Base-by-base conservation (phyloP, 1,140 invertebrate genomes). In the Harlomillsia oculata region DNA sequence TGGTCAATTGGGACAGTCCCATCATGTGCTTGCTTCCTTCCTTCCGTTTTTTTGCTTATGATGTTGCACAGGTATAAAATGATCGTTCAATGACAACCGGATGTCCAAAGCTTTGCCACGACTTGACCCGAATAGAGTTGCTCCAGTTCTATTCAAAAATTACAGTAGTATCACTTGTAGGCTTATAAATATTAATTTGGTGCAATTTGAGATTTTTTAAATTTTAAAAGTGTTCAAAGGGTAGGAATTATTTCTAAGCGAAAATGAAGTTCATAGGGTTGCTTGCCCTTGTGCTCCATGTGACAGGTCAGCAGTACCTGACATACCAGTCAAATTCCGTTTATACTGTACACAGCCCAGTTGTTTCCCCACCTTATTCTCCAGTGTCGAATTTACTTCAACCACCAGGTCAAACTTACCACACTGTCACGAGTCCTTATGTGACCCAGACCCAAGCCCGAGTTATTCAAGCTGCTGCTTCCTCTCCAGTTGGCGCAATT, bases 81-180 rank as follows among this genome's bases (percentile, higher is more conserved):
- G 18, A 32, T 34, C 5, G 9, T 30, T 39, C 48, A 50, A 50
- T 50, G 48, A 23, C 26, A 50, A 50, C 48, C 48, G 48, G 48
- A 50, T 50, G 48, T 50, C n/a, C n/a, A n/a, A n/a, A n/a, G n/a
- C n/a, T n/a, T n/a, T n/a, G n/a, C n/a, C n/a, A n/a, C n/a, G n/a
- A n/a, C n/a, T n/a, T n/a, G n/a, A n/a, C n/a, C n/a, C n/a, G n/a
- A n/a, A n/a, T n/a, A n/a, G n/a, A n/a, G n/a, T n/a, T 34, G 8
- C 32, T 34, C n/a, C 32, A 34, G 32, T 34, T 34, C n/a, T 34
- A n/a, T 34, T 34, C 32, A 9, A n/a, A 8, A 34, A n/a, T n/a
- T 34, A 34, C 32, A 34, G n/a, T 34, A 34, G 32, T 9, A 8
- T 34, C 32, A 8, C n/a, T 34, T 34, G 32, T 34, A 9, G 8